Evolutionary conservation across 2,113 vertebrate genomes (phyloP).

Genomic region (Triplophysa rosa): DNA sequence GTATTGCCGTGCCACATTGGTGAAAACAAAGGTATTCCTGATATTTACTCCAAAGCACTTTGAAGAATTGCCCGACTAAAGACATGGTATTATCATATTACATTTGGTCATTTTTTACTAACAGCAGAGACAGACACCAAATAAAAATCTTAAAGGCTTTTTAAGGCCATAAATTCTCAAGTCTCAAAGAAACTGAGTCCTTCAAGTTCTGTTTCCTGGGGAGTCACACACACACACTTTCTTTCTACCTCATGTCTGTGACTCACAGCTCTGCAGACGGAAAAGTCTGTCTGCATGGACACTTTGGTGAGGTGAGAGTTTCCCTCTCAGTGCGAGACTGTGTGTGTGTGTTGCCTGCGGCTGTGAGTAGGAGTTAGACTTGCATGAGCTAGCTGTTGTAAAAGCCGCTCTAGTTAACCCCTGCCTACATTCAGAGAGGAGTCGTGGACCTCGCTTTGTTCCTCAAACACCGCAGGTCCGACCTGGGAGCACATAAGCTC

Average conservation of each 20-base stretch:
- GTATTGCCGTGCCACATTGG: no score
- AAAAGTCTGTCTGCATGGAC: constrained; percentile 46
- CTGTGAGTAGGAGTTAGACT: constrained; percentile 41
- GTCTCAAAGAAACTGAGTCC: background rate
- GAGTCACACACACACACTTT: background rate
- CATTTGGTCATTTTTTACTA: background rate
- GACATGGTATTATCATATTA: background rate
- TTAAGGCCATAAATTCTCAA: background rate
- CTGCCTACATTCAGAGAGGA: constrained; percentile 28
- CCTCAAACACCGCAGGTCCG: constrained; percentile 25
- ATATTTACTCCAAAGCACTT: no score
- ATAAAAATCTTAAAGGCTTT: background rate
- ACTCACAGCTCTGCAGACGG: constrained; percentile 39
- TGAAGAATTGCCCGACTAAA: background rate
- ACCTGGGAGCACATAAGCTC: constrained; percentile 24
- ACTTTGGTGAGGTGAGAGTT: constrained; percentile 43
- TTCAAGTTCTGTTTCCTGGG: constrained; percentile 2
- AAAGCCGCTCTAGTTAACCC: constrained; percentile 37
- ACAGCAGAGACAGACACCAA: background rate
- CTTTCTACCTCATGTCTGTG: constrained; percentile 44
- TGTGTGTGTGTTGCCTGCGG: constrained; percentile 26
- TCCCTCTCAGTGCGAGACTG: constrained; percentile 24
- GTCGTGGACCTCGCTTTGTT: constrained; percentile 22
- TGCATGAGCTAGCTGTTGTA: constrained; percentile 36
- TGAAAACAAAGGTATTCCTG: no score